Percentiles rank a stretch among this genome's conserved stretches.
phyloP scores from a whole-genome alignment of 2,888 invertebrate genomes.

The Andrena chrysosceles region DNA sequence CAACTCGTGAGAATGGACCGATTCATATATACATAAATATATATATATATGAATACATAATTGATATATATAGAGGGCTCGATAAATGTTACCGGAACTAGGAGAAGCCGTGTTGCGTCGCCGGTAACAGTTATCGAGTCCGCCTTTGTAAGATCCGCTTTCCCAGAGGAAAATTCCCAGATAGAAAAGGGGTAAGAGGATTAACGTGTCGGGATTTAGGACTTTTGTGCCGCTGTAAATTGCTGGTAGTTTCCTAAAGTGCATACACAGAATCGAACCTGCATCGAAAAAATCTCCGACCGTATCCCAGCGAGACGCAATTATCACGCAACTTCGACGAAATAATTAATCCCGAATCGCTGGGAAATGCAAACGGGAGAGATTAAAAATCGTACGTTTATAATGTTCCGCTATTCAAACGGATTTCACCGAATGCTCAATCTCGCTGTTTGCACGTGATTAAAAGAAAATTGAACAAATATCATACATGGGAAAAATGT shows the following conservation, averaged over 20 bases:
- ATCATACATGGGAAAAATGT: too few species aligned
- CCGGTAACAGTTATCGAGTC: constrained; percentile 32
- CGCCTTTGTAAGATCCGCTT: constrained; percentile 45
- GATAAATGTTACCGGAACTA: neutral
- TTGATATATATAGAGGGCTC: too few species aligned
- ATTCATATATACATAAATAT: neutral
- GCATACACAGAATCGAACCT: constrained; percentile 13
- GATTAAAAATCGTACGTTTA: too few species aligned
- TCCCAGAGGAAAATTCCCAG: constrained; percentile 54
- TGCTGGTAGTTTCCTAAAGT: constrained; percentile 45
- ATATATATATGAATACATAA: too few species aligned
- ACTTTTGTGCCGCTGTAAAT: constrained; percentile 58
- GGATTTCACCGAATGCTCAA: too few species aligned
- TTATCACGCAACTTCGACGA: neutral
- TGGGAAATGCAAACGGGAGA: too few species aligned
- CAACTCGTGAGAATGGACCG: neutral
- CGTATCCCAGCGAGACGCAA: neutral
- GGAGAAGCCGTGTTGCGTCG: constrained; percentile 25
- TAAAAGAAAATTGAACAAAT: too few species aligned
- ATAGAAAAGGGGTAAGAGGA: constrained; percentile 59
- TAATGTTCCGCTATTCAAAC: too few species aligned
- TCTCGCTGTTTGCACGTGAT: too few species aligned
- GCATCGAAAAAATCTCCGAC: constrained; percentile 24
- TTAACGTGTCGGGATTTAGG: constrained; percentile 54
- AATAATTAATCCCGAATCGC: neutral